Evolutionary conservation across 2,797 vertebrate genomes (phyloP), one percentile per base, ranked within the genome.

Genomic region (Dryobates pubescens): DNA sequence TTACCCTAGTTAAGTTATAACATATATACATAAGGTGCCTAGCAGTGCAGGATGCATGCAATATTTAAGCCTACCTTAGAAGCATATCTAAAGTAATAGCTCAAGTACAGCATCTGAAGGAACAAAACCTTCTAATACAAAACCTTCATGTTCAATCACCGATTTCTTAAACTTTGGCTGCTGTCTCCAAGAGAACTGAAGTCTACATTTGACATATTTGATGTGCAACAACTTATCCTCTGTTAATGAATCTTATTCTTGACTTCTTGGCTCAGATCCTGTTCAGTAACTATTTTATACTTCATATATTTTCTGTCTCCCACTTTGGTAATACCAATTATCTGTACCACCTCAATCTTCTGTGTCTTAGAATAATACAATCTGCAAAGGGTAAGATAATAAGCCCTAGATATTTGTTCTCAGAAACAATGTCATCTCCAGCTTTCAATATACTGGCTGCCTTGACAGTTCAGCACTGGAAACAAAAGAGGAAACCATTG

Each of bases 371-470:
- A 88, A 63, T 72, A 41, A 61, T 30, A 34, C 2, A 69, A 6
- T 64, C 82, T 77, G 61, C 74, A 72, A 89, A 51, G 29, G 47
- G 80, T 85, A 90, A 74, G 70, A 82, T 73, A 91, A 62, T 88
- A 93, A 86, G 86, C 71, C 49, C 43, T 43, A 47, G 36, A 20
- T 36, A 79, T 64, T 36, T 1, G 76, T 90, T 94, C 70, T 79
- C 72, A 86, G 74, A 67, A 94, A 45, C 74, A 91, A 59, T 75
- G 16, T 91, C 34, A 91, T 92, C 45, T 94, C 54, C 9, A 81
- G 14, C 17, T 64, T 95, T 93, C 86, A 92, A 90, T 88, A 68
- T n/a, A 54, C 69, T 68, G 38, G 3, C 16, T 92, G 62, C 88
- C 65, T 70, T 94, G 78, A 54, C 26, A 88, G 70, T 20, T 47